phyloP scores from a whole-genome alignment of 2,113 vertebrate genomes.

The Philantomba maxwellii region DNA sequence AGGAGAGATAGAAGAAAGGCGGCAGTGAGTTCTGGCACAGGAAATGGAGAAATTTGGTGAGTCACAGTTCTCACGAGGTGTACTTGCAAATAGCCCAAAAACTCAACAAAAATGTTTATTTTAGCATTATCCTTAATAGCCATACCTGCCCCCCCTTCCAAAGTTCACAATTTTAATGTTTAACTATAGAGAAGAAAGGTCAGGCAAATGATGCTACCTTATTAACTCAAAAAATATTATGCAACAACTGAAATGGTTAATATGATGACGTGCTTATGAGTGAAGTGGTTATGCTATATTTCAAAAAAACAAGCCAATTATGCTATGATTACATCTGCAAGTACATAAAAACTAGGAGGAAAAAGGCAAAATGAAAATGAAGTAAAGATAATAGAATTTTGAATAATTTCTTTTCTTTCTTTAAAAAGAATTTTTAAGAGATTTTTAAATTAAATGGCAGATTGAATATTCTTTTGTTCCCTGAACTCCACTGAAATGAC shows the following conservation, averaged over 20 bases:
- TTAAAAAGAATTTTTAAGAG: neutral
- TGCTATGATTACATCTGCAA: neutral
- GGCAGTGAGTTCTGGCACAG: neutral
- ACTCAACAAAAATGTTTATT: neutral
- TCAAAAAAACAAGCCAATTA: neutral
- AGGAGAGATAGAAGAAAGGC: neutral
- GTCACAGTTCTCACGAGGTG: neutral
- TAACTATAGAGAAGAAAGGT: neutral
- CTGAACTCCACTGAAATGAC: neutral
- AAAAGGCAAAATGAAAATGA: slow-evolving; percentile 14
- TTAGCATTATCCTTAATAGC: neutral
- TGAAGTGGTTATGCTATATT: neutral
- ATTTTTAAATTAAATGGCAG: neutral
- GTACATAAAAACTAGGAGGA: neutral
- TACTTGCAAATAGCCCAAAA: neutral
- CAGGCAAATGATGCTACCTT: neutral
- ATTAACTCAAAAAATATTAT: neutral
- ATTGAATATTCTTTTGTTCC: neutral
- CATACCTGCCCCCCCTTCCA: neutral
- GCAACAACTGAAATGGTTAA: neutral
- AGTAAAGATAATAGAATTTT: neutral
- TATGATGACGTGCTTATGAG: neutral
- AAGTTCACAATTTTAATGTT: slow-evolving; percentile 3
- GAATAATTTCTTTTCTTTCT: neutral
- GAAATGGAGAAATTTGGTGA: neutral